These are phyloP conservation scores for Pangasius mekongensis DNA, from an alignment of 2,797 vertebrate species.

Conservation along the genomic window DNA sequence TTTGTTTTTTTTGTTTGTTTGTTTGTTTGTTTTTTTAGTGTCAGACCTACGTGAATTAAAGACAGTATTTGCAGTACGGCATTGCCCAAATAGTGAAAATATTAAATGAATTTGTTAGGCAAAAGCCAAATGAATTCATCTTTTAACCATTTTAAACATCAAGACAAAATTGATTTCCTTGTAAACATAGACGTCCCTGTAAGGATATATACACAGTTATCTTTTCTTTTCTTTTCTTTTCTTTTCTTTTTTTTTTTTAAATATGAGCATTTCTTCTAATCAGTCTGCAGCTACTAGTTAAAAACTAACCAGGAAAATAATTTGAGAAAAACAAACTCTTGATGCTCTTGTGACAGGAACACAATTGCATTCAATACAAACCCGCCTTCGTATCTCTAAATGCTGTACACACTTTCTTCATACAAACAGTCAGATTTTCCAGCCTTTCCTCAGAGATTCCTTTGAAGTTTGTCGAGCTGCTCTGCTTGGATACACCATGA, in stretches of 20 bases:
- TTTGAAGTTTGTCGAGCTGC: conserved; percentile 8
- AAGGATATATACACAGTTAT: background rate
- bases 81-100: background rate
- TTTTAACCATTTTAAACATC: background rate
- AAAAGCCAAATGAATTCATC: background rate
- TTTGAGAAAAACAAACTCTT: background rate
- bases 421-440: background rate
- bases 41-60: conserved; percentile 1
- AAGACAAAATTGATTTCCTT: background rate
- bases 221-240: background rate
- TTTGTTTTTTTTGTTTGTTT: background rate
- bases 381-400: background rate
- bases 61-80: background rate
- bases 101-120: background rate
- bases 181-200: background rate
- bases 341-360: background rate
- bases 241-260: background rate
- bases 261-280: too few relatives aligned
- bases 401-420: background rate
- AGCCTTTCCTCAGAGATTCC: conserved; percentile 2
- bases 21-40: background rate
- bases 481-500: conserved; percentile 27
- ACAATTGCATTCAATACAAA: background rate
- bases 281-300: background rate
- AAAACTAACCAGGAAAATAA: background rate